phyloP scores from a whole-genome alignment of 2,797 vertebrate species.

The Acestrorhynchus altus region DNA sequence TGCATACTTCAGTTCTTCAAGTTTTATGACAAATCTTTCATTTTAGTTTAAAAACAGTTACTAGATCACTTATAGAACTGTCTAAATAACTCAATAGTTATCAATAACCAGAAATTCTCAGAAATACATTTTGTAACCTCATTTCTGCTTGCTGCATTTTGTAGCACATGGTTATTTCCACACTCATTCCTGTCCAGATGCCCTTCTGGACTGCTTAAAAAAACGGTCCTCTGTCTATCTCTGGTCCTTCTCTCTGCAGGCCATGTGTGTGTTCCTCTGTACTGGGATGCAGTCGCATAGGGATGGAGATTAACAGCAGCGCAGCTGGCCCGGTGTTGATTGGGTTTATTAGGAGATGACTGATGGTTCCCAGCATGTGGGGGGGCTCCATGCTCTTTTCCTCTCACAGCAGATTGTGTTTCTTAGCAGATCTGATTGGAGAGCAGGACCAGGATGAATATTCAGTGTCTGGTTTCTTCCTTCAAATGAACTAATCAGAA shows the following conservation, averaged over 20 bases:
- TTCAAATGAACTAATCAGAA: constrained; percentile 16
- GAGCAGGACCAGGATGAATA: constrained; percentile 19
- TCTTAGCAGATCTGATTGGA: constrained; percentile 19
- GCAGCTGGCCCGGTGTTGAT: constrained; percentile 44
- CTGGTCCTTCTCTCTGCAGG: constrained; percentile 10
- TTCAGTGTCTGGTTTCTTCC: constrained; percentile 18
- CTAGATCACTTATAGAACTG: background rate
- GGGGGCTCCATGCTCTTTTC: constrained; percentile 13
- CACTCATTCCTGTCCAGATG: constrained; percentile 4
- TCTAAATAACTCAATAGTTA: background rate
- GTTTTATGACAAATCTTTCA: background rate
- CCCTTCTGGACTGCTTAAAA: background rate
- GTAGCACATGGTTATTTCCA: background rate
- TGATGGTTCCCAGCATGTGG: constrained; percentile 26
- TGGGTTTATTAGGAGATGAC: constrained; percentile 44
- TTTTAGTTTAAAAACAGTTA: background rate
- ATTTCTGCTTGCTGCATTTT: background rate
- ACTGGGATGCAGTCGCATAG: background rate
- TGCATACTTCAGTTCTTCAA: too few relatives aligned
- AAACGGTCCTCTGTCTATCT: constrained; percentile 47
- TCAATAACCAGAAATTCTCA: background rate
- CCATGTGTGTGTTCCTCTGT: background rate
- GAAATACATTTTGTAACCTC: background rate
- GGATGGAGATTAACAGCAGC: constrained; percentile 17
- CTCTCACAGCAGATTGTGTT: constrained; percentile 32